Conservation (phyloP, 2,797 vertebrate genomes). For the Cossypha dichroa region DNA sequence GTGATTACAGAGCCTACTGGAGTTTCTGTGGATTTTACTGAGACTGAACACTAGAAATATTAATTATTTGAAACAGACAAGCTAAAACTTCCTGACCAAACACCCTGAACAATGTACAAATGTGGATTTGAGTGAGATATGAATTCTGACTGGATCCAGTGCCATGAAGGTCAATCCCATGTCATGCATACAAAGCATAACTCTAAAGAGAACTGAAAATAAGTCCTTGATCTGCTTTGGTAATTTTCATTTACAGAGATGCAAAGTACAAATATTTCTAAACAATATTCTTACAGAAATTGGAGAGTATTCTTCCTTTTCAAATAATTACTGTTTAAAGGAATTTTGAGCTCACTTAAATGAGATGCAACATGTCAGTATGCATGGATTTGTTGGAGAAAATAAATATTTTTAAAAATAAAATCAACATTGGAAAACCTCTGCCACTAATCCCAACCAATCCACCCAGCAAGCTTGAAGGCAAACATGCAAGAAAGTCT, state of each 20-base stretch:
- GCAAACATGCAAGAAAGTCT: conserved; percentile 3
- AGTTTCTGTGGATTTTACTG: neutral
- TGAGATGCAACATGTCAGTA: neutral
- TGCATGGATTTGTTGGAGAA: conserved; percentile 16
- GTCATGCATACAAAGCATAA: neutral
- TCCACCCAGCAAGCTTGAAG: neutral
- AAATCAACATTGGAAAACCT: neutral
- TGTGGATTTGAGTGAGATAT: neutral
- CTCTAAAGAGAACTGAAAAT: conserved; percentile 9
- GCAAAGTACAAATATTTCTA: conserved; percentile 38
- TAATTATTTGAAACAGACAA: neutral
- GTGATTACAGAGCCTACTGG: neutral
- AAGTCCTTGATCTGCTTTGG: conserved; percentile 9
- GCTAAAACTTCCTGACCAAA: neutral
- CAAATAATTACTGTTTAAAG: conserved; percentile 47
- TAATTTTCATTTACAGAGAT: conserved; percentile 5
- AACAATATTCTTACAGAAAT: conserved; percentile 24
- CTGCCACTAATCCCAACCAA: neutral
- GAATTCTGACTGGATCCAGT: conserved; percentile 7
- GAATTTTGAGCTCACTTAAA: conserved; percentile 31
- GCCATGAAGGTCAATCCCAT: neutral
- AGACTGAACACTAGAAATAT: neutral
- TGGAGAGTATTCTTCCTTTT: conserved; percentile 3
- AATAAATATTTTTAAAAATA: conserved; percentile 18
- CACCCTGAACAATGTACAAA: neutral